These are phyloP conservation scores for Phortica okadai DNA, from an alignment of 2,888 invertebrate genomes.

Conservation along the genomic window DNA sequence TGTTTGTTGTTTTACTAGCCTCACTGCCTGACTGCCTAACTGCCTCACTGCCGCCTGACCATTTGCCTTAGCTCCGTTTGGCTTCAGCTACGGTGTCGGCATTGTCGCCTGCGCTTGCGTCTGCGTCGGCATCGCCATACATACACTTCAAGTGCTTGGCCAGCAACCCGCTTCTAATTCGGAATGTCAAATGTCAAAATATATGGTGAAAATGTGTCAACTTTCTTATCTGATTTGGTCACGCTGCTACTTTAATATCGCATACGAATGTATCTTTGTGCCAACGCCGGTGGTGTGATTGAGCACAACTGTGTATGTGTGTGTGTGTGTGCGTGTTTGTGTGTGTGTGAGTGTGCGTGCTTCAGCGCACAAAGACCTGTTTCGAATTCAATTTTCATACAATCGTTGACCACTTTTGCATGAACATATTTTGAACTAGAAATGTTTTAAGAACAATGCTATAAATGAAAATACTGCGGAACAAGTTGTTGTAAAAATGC, in stretches of 20 bases:
- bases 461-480: background rate
- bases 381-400: constrained; percentile 71
- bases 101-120: background rate
- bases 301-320: no score
- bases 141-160: constrained; percentile 51
- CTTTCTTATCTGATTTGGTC: constrained; percentile 76
- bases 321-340: background rate
- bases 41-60: background rate
- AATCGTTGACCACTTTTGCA: constrained; percentile 41
- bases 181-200: constrained; percentile 76
- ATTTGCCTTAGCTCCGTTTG: background rate
- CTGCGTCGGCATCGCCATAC: no score
- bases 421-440: background rate
- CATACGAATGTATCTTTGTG: background rate
- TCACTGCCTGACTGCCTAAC: background rate
- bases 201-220: constrained; percentile 77
- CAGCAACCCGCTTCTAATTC: constrained; percentile 71
- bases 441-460: background rate
- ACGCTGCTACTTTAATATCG: constrained; percentile 73
- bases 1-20: constrained; percentile 26
- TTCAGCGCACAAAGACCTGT: constrained; percentile 58
- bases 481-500: background rate
- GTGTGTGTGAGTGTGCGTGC: constrained; percentile 24
- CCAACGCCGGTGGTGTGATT: no score
- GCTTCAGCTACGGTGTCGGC: background rate